Conservation (phyloP, 2,888 invertebrate species). For the Heliconius ismenius region DNA sequence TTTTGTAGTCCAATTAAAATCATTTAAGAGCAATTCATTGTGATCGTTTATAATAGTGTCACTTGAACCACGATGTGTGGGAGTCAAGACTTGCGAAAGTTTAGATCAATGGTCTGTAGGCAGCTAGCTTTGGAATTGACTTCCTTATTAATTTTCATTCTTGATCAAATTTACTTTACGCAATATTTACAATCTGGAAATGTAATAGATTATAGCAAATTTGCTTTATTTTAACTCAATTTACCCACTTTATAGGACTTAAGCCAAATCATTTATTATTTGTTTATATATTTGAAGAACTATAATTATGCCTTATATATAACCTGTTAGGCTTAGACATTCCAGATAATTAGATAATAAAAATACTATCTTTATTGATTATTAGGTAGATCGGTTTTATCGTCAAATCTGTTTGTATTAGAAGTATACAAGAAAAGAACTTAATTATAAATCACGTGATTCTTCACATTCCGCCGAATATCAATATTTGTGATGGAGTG, state of each 20-base stretch:
- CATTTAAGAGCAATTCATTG: conserved; percentile 42
- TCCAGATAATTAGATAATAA: conserved; percentile 3
- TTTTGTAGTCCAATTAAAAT: conserved; percentile 46
- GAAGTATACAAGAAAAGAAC: no score
- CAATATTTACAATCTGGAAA: conserved; percentile 1
- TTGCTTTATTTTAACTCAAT: background rate
- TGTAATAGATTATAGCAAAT: background rate
- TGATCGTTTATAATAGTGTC: conserved; percentile 45
- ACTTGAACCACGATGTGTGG: conserved; percentile 41
- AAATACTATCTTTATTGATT: conserved; percentile 20
- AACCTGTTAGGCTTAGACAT: background rate
- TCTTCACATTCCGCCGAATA: background rate
- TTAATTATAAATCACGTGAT: background rate
- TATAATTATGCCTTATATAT: no score
- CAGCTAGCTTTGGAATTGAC: conserved; percentile 25
- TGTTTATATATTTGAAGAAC: background rate
- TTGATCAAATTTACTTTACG: conserved; percentile 8
- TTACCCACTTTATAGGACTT: background rate
- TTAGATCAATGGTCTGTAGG: conserved; percentile 33
- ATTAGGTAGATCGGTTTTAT: background rate
- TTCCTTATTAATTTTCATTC: conserved; percentile 31
- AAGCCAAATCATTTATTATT: background rate
- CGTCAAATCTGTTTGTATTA: no score
- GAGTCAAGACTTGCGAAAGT: conserved; percentile 50
- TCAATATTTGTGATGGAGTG: background rate